These are phyloP conservation scores for Prunella strophiata DNA, from an alignment of 2,797 vertebrate genomes.

Conservation along the genomic window DNA sequence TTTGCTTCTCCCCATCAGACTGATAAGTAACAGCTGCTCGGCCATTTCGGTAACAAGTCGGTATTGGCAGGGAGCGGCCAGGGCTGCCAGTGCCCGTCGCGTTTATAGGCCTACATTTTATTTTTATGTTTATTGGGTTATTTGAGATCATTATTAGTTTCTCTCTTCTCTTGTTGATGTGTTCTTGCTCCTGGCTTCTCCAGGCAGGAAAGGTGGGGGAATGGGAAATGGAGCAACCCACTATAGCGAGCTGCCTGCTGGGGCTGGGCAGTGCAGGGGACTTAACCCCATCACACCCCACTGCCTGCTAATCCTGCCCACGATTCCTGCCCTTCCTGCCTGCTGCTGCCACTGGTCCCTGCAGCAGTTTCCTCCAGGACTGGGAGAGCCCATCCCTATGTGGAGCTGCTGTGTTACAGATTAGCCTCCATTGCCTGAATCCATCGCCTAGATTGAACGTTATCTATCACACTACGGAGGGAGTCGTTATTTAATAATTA, in stretches of 20 bases:
- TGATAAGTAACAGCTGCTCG: slow-evolving; percentile 69
- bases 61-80: slow-evolving; percentile 55
- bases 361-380: accelerated
- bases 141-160: slow-evolving; percentile 71
- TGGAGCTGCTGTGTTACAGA: slow-evolving; percentile 17
- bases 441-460: slow-evolving; percentile 60
- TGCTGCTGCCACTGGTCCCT: neutral
- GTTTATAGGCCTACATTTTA: slow-evolving; percentile 68
- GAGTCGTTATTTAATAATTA: slow-evolving; percentile 89
- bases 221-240: neutral
- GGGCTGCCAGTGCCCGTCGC: slow-evolving; percentile 53
- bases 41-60: slow-evolving; percentile 56
- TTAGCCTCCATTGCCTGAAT: slow-evolving; percentile 62
- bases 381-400: neutral
- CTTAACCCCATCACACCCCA: accelerated
- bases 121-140: slow-evolving; percentile 72
- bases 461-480: slow-evolving; percentile 71
- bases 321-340: neutral
- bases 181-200: slow-evolving; percentile 51
- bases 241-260: accelerated
- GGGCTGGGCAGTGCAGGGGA: neutral
- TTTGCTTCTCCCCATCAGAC: slow-evolving; percentile 49
- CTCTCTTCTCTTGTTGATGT: slow-evolving; percentile 55
- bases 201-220: neutral
- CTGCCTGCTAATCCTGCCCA: neutral